phyloP scores from a whole-genome alignment of 2,797 vertebrate genomes.

The Bovichtus variegatus region DNA sequence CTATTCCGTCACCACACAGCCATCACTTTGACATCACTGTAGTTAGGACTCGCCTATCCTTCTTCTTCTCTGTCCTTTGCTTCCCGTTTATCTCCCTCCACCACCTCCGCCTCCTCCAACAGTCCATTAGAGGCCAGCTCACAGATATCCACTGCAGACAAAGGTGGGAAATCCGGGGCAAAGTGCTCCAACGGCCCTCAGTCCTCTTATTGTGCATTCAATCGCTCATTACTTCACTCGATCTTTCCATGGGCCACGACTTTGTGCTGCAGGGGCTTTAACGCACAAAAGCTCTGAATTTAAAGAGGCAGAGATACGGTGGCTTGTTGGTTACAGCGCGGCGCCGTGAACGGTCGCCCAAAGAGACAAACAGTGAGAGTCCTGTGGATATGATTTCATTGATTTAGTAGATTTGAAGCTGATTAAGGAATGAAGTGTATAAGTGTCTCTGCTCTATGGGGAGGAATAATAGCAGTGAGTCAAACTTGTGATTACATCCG shows the following conservation, averaged over 20 bases:
- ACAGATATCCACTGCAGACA: conserved; percentile 17
- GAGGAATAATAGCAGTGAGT: not conserved
- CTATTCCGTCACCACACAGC: not conserved
- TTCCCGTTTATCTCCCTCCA: not conserved
- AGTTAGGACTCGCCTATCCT: not conserved
- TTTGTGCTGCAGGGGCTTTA: conserved; percentile 1
- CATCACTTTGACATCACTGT: too few relatives aligned
- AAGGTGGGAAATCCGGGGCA: conserved; percentile 12
- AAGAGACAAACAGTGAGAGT: too few relatives aligned
- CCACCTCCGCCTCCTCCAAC: conserved; percentile 2
- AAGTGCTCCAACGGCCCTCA: conserved; percentile 31
- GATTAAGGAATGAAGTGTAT: conserved; percentile 1
- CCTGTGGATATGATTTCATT: too few relatives aligned
- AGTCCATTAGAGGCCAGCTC: conserved; percentile 27
- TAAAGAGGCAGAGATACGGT: not conserved
- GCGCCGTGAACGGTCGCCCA: not conserved
- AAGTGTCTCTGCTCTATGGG: not conserved
- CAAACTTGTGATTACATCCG: not conserved
- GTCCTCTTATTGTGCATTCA: conserved; percentile 26
- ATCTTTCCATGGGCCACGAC: not conserved
- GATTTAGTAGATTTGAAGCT: not conserved
- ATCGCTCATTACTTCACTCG: conserved; percentile 22
- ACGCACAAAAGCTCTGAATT: conserved; percentile 7
- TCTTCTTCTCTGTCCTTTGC: not conserved
- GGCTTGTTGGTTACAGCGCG: not conserved